Conservation (phyloP, 2,113 vertebrate species). For the Carassius carassius region DNA sequence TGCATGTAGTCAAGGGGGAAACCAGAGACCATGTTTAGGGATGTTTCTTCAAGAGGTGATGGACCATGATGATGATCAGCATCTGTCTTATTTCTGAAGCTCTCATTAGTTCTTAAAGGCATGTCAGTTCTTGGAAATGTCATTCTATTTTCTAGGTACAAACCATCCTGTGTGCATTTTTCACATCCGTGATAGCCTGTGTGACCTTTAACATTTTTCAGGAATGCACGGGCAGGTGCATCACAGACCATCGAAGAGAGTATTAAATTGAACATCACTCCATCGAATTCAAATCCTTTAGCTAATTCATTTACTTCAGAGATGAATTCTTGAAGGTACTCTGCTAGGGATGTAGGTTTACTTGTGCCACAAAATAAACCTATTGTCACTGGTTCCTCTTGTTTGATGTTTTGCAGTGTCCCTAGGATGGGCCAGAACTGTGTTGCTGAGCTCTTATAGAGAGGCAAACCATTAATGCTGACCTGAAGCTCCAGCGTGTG, state of each 20-base stretch:
- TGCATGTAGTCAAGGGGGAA: neutral
- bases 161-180: slow-evolving; percentile 15
- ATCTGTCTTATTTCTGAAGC: neutral
- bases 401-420: neutral
- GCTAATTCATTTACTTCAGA: no score
- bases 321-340: no score
- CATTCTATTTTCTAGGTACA: neutral
- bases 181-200: slow-evolving; percentile 1
- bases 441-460: neutral
- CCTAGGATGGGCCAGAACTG: neutral
- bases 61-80: neutral
- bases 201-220: neutral
- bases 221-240: slow-evolving; percentile 1
- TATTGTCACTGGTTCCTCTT: neutral
- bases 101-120: slow-evolving; percentile 8
- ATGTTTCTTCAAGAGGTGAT: neutral
- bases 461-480: neutral
- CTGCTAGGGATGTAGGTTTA: no score
- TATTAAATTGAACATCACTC: neutral
- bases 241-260: neutral
- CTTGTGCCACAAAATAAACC: neutral
- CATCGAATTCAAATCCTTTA: neutral
- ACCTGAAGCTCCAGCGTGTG: neutral
- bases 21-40: neutral
- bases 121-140: neutral